Conservation (phyloP, 2,888 invertebrate species). For the Toxonevra muliebris region DNA sequence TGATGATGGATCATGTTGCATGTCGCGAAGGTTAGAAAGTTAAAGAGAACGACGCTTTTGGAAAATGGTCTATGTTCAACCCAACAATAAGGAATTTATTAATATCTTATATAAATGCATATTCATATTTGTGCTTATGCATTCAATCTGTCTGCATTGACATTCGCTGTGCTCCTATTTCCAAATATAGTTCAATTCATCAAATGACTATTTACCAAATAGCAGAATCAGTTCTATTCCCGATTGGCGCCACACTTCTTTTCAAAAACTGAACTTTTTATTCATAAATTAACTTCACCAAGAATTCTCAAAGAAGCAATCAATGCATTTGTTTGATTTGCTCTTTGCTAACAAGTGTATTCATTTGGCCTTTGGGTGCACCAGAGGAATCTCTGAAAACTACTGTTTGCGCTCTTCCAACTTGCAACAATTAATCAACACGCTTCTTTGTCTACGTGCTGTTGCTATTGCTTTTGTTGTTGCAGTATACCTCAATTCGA, state of each 20-base stretch:
- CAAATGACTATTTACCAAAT: constrained; percentile 44
- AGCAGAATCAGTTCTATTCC: constrained; percentile 5
- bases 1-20: constrained; percentile 54
- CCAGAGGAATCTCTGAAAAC: constrained; percentile 16
- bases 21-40: no score
- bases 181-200: constrained; percentile 8
- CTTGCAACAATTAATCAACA: background rate
- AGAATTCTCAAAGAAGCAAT: background rate
- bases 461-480: no score
- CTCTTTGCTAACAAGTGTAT: constrained; percentile 18
- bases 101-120: no score
- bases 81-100: no score
- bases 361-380: background rate
- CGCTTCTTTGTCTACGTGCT: background rate
- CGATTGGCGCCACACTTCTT: constrained; percentile 22
- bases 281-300: background rate
- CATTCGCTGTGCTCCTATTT: background rate
- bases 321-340: background rate
- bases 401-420: constrained; percentile 20
- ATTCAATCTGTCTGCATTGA: background rate
- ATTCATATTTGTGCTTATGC: constrained; percentile 22
- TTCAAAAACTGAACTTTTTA: background rate
- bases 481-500: no score
- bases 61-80: no score
- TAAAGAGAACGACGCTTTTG: no score